These are phyloP conservation scores for Geodia barretti DNA, from an alignment of 37 sponge, comb jelly and placozoan species.

Conservation along the genomic window DNA sequence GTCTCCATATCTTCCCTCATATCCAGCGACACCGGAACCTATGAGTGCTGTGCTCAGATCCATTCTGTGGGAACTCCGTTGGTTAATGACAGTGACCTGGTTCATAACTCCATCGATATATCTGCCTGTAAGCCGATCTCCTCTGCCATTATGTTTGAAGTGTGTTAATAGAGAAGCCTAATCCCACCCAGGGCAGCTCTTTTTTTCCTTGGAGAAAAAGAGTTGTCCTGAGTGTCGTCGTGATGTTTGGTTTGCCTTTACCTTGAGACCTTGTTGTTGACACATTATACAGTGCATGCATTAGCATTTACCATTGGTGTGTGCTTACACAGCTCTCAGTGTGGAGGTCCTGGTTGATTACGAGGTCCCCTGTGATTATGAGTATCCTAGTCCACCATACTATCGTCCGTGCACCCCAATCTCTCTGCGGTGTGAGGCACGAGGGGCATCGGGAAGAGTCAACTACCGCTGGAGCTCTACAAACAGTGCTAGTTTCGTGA, in stretches of 20 bases:
- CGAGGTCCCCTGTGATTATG: background rate
- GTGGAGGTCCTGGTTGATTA: background rate
- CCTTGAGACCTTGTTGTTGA: too few species aligned
- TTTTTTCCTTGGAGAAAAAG: too few species aligned
- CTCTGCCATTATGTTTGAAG: too few species aligned
- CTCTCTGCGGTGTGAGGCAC: slow-evolving; percentile 5
- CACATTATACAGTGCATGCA: too few species aligned
- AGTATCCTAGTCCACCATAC: slow-evolving; percentile 4
- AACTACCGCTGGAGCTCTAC: slow-evolving; percentile 18
- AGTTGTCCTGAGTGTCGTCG: too few species aligned
- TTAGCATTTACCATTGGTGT: too few species aligned
- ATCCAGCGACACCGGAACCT: background rate
- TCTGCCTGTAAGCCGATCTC: background rate
- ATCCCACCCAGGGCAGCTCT: too few species aligned
- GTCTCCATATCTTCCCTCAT: background rate
- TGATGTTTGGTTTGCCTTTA: too few species aligned
- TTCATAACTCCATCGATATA: background rate
- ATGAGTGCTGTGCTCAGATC: background rate
- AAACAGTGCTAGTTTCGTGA: slow-evolving; percentile 1
- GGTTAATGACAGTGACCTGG: background rate
- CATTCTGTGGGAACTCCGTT: background rate
- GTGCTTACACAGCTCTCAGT: background rate
- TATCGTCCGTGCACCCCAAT: slow-evolving; percentile 11
- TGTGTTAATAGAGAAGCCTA: too few species aligned
- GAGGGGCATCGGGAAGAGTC: background rate